Conservation (phyloP, 2,113 vertebrate species). For the Microtus richardsoni region DNA sequence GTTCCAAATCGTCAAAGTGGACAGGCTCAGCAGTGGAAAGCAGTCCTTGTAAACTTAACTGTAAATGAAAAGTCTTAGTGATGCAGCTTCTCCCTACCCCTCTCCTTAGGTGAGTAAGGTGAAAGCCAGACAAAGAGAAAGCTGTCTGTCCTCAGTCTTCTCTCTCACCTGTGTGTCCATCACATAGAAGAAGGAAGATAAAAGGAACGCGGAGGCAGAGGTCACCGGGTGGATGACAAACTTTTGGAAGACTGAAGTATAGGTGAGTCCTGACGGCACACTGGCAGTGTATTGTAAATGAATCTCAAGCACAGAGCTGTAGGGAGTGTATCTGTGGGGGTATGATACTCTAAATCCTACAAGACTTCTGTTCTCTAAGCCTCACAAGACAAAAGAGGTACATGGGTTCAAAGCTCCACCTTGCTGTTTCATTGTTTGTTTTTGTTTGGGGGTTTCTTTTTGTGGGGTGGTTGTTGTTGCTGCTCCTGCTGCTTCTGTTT, state of each 20-base stretch:
- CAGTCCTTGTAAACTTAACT: neutral
- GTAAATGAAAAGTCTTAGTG: conserved; percentile 2
- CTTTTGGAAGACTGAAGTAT: neutral
- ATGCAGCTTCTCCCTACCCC: neutral
- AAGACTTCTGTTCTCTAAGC: neutral
- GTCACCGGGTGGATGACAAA: neutral
- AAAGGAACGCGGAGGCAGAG: neutral
- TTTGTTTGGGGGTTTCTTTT: neutral
- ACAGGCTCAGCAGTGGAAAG: neutral
- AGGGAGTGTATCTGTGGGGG: neutral
- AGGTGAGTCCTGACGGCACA: too few species aligned
- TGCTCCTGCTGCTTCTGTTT: neutral
- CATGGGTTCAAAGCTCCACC: neutral
- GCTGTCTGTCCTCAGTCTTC: neutral
- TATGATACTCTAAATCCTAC: neutral
- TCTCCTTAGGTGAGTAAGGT: neutral
- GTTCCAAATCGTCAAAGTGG: neutral
- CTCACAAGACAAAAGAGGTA: neutral
- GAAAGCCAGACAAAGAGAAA: neutral
- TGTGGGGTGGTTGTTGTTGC: neutral
- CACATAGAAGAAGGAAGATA: neutral
- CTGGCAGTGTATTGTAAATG: neutral
- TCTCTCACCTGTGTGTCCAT: neutral
- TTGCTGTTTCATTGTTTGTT: neutral
- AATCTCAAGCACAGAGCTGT: neutral